Evolutionary conservation across 2,113 vertebrate genomes (phyloP).

Genomic region (Campylomormyrus numenius): DNA sequence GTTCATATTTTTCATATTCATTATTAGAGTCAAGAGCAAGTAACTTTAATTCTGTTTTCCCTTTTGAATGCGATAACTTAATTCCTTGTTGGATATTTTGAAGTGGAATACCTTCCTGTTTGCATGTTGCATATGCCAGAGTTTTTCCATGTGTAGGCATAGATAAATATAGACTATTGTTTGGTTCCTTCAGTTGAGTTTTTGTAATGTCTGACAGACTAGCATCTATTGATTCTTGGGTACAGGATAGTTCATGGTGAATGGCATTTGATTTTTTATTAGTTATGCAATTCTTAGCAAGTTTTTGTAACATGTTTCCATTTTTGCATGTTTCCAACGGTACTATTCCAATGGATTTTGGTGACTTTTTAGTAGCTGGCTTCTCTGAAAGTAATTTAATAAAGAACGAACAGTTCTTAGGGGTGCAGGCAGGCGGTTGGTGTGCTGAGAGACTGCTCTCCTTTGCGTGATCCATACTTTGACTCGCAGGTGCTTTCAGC

Average conservation of each 20-base stretch:
- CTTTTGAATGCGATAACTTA: neutral
- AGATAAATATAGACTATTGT: neutral
- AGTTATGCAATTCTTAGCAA: neutral
- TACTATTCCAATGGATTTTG: neutral
- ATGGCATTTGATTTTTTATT: neutral
- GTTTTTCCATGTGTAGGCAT: neutral
- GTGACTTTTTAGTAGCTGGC: neutral
- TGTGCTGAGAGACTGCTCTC: slow-evolving; percentile 4
- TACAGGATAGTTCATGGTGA: neutral
- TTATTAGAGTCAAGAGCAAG: neutral
- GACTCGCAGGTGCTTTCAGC: slow-evolving; percentile 36
- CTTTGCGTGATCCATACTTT: slow-evolving; percentile 15
- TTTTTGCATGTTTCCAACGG: neutral
- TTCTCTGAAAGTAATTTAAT: slow-evolving; percentile 9
- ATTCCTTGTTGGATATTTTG: neutral
- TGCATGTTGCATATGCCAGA: neutral
- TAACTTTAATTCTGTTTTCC: neutral
- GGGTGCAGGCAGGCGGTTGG: neutral
- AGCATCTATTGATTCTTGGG: neutral
- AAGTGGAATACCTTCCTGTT: neutral
- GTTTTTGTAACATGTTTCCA: neutral
- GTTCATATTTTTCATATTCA: neutral
- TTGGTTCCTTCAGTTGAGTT: neutral
- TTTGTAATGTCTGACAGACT: neutral
- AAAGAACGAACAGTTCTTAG: neutral